phyloP scores from a whole-genome alignment of 1,140 invertebrate species.

The Bombus waltoni region DNA sequence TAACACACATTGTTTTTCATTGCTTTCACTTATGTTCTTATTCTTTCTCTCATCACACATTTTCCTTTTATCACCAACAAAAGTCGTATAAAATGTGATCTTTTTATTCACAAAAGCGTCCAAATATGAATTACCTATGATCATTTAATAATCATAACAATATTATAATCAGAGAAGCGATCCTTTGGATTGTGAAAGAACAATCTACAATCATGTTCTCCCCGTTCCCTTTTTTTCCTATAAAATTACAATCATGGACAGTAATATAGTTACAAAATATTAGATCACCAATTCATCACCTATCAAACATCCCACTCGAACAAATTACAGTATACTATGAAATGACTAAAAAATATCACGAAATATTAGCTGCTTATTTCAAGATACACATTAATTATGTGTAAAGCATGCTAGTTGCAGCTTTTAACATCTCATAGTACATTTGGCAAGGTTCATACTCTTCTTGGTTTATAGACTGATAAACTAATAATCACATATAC shows the following conservation, averaged over 20 bases:
- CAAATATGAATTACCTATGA: conserved; percentile 60
- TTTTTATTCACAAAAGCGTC: conserved; percentile 61
- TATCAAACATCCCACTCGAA: conserved; percentile 38
- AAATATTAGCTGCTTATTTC: conserved; percentile 51
- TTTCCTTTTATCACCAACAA: conserved; percentile 35
- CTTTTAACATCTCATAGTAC: conserved; percentile 41
- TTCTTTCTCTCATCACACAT: not conserved
- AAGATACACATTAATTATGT: conserved; percentile 49
- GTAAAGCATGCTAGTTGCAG: conserved; percentile 40
- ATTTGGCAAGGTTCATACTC: conserved; percentile 39
- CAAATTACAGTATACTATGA: conserved; percentile 20
- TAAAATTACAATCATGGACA: conserved; percentile 43
- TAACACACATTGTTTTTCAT: not conserved
- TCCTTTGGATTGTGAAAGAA: conserved; percentile 62
- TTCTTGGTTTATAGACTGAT: conserved; percentile 51
- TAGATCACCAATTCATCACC: conserved; percentile 46
- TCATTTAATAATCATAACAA: conserved; percentile 64
- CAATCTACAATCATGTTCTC: conserved; percentile 56
- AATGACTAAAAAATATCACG: conserved; percentile 39
- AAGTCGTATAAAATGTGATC: conserved; percentile 56
- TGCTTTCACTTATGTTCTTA: not conserved
- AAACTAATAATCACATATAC: conserved; percentile 58
- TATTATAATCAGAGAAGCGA: conserved; percentile 61
- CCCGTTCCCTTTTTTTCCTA: conserved; percentile 21
- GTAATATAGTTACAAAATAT: conserved; percentile 50